Evolutionary conservation across 1,140 invertebrate species (phyloP), one percentile per base, ranked within the genome.

Genomic region (Trigoniulus corallinus): DNA sequence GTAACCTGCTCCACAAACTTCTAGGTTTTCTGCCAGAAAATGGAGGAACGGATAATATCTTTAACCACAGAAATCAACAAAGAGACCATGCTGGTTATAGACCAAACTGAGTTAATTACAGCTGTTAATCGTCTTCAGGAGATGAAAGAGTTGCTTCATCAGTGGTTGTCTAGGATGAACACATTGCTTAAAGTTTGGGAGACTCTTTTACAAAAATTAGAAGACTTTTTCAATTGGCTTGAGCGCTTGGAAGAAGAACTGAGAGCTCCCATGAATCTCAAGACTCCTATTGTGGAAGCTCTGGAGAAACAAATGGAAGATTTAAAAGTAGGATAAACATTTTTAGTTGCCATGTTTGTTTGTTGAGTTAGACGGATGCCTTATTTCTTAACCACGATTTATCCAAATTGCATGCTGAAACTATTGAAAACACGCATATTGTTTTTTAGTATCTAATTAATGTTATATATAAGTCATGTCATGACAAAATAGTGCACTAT

Each of bases 131-230:
- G 51, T 3, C 53, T 53, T 50, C 43, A 47, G 24, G 27, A 42
- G 3, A 39, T 56, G 18, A 40, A 45, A 23, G 45, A 54, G 18
- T 50, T 50, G 18, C 39, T 54, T n/a, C 44, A 54, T 18, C 37
- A 24, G 29, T 56, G 53, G 55, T 42, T 52, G 4, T 40, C 49
- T 22, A 45, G 82, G 67, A 62, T 87, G 47, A 81, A 89, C 54
- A 81, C 80, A 64, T 66, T 92, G 12, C 79, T 87, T 7, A 67
- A 67, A 2, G 79, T 78, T 21, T 95, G 86, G 86, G 76, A 82
- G 50, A 78, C 78, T 1, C 81, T 91, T 55, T 60, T 62, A 25
- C 54, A 61, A n/a, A 63, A 63, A 56, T 63, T 66, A 23, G 58
- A 61, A 47, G 64, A 56, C 27, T 54, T 63, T 1, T 53, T 56